Conservation (phyloP, 2,888 invertebrate species). For the Synergus japonicus region DNA sequence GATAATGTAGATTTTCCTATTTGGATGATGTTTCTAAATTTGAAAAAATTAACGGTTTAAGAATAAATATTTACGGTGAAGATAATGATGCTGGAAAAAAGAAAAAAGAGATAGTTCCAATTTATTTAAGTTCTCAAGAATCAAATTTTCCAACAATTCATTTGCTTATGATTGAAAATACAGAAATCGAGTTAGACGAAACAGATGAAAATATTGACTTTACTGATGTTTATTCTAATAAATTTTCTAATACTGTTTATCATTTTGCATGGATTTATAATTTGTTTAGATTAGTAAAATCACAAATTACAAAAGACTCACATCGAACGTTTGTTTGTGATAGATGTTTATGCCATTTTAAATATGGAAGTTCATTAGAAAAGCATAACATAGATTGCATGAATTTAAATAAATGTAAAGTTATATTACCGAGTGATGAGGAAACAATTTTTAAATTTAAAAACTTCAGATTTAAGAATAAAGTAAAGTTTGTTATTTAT, state of each 20-base stretch:
- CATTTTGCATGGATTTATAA: slow-evolving; percentile 48
- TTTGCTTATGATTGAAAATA: no score
- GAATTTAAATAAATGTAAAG: slow-evolving; percentile 41
- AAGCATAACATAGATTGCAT: slow-evolving; percentile 43
- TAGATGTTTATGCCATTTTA: slow-evolving; percentile 48
- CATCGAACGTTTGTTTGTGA: slow-evolving; percentile 41
- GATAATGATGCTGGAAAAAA: no score
- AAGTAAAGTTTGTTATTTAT: slow-evolving; percentile 49
- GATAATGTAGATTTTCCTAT: no score
- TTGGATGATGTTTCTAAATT: no score
- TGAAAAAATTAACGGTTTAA: no score
- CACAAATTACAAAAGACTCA: slow-evolving; percentile 40
- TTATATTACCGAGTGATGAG: slow-evolving; percentile 45
- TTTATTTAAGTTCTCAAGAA: no score
- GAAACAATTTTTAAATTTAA: slow-evolving; percentile 48
- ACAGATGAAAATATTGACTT: no score
- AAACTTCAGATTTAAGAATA: slow-evolving; percentile 46
- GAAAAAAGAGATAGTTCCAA: no score
- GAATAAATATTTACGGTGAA: no score
- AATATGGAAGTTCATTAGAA: slow-evolving; percentile 32
- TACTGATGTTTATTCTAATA: no score
- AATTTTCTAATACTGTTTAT: not conserved
- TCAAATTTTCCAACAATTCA: no score
- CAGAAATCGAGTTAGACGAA: no score
- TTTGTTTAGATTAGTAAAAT: slow-evolving; percentile 48